These are phyloP conservation scores for Magallana nippona DNA, from an alignment of 2,888 invertebrate genomes.

Conservation along the genomic window DNA sequence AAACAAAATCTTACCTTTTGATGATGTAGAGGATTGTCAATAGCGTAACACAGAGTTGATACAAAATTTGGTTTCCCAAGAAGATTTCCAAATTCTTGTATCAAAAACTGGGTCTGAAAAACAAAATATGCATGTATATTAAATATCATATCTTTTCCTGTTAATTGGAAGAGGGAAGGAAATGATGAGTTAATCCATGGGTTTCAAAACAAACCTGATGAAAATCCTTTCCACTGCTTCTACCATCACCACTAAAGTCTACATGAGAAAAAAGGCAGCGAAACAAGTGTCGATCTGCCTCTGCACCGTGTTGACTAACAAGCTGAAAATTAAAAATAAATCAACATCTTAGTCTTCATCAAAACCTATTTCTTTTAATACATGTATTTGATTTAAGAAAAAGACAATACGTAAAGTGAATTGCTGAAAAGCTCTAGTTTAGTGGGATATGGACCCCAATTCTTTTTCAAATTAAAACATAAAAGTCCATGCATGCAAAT, in stretches of 20 bases:
- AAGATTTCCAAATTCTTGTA: slow-evolving; percentile 88
- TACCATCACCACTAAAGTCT: slow-evolving; percentile 86
- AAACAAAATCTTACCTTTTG: slow-evolving; percentile 84
- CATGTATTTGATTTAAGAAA: too few relatives aligned
- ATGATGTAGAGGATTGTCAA: slow-evolving; percentile 89
- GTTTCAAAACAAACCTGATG: slow-evolving; percentile 77
- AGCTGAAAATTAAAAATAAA: slow-evolving; percentile 83
- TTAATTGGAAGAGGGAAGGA: neutral
- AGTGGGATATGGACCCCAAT: too few relatives aligned
- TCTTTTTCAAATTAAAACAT: too few relatives aligned
- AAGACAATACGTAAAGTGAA: too few relatives aligned
- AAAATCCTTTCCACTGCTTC: slow-evolving; percentile 81
- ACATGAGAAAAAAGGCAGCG: slow-evolving; percentile 95
- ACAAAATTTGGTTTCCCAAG: slow-evolving; percentile 92
- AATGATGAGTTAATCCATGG: neutral
- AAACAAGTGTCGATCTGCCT: slow-evolving; percentile 97
- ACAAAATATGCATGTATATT: slow-evolving; percentile 30
- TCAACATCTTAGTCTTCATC: neutral
- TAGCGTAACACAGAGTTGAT: slow-evolving; percentile 92
- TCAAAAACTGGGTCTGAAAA: slow-evolving; percentile 87
- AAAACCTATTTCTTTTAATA: neutral
- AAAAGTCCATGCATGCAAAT: too few relatives aligned
- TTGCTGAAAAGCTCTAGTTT: too few relatives aligned
- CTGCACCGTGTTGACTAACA: slow-evolving; percentile 94
- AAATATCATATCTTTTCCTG: neutral